A percentile compares a stretch with the other conserved stretches of the same genome.
These are phyloP conservation scores for Eulithis prunata DNA, from an alignment of 2,888 invertebrate species.

Conservation along the genomic window DNA sequence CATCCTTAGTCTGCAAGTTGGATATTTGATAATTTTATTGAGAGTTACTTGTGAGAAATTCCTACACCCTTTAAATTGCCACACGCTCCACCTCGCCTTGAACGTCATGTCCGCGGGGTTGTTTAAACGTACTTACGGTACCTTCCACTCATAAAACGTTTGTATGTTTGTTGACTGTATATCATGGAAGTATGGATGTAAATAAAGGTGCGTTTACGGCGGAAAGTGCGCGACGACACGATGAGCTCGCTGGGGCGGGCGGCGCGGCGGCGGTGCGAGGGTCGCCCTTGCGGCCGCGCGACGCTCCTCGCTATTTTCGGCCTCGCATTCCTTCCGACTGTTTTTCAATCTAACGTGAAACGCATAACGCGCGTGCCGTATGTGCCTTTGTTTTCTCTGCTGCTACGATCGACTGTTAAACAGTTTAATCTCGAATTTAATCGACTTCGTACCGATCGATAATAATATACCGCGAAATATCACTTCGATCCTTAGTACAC, in stretches of 20 bases:
- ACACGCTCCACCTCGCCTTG: conserved; percentile 50
- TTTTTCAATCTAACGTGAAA: conserved; percentile 83
- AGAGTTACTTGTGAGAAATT: conserved; percentile 14
- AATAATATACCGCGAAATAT: conserved; percentile 42
- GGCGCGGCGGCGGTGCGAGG: conserved; percentile 59
- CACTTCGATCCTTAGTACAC: conserved; percentile 39
- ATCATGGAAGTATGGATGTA: conserved; percentile 73
- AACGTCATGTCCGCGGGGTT: conserved; percentile 55
- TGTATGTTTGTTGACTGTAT: conserved; percentile 59
- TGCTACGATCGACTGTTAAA: conserved; percentile 54
- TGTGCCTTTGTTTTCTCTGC: conserved; percentile 73
- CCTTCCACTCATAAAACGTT: conserved; percentile 66
- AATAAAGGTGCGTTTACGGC: conserved; percentile 66
- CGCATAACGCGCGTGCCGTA: conserved; percentile 77
- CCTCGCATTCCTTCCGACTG: conserved; percentile 81
- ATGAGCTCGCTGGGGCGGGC: conserved; percentile 37
- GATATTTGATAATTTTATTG: conserved; percentile 3
- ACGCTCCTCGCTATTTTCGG: conserved; percentile 82
- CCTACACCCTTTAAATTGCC: conserved; percentile 7
- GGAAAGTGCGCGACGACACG: conserved; percentile 39
- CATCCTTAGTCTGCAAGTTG: conserved; percentile 1
- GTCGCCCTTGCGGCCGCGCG: conserved; percentile 79
- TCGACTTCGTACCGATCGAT: conserved; percentile 52
- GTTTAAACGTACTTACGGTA: conserved; percentile 54
- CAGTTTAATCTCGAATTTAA: conserved; percentile 49